A percentile compares a stretch with the other conserved stretches of the same genome.
Evolutionary conservation across 2,888 invertebrate genomes (phyloP).

Genomic region (Congeria kusceri): DNA sequence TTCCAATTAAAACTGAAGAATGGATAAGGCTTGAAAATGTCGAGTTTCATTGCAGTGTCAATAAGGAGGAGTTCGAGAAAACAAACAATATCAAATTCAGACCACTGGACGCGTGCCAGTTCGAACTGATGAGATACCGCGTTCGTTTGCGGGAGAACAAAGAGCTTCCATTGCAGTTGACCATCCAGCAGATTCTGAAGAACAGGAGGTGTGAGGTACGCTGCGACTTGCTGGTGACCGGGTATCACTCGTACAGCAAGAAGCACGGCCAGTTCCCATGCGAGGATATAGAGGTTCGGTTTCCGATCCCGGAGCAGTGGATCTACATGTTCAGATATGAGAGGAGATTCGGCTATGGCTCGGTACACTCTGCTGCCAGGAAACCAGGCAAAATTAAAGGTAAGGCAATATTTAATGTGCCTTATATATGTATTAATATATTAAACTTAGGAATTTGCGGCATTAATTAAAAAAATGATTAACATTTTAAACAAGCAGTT

Average conservation of each 20-base stretch:
- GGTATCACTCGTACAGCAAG: conserved; percentile 97
- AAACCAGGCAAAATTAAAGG: conserved; percentile 87
- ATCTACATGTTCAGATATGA: conserved; percentile 99
- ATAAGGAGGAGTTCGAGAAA: conserved; percentile 94
- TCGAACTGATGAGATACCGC: conserved; percentile 97
- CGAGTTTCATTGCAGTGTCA: conserved; percentile 97
- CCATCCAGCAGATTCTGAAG: conserved; percentile 90
- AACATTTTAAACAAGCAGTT: too few relatives aligned
- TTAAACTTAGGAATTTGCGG: too few relatives aligned
- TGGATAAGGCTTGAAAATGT: conserved; percentile 98
- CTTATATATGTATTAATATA: too few relatives aligned
- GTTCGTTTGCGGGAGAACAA: conserved; percentile 90
- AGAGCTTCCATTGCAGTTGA: conserved; percentile 97
- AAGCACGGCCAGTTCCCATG: conserved; percentile 93
- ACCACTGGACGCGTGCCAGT: conserved; percentile 98
- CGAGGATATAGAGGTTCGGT: conserved; percentile 93
- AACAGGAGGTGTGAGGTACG: conserved; percentile 93
- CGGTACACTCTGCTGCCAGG: conserved; percentile 94
- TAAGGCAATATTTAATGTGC: conserved; percentile 18
- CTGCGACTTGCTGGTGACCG: conserved; percentile 98
- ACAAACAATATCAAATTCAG: conserved; percentile 86
- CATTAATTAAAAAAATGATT: too few relatives aligned
- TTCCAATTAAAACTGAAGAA: conserved; percentile 96
- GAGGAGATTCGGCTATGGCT: conserved; percentile 98
- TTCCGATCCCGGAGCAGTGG: conserved; percentile 99